Base-by-base conservation (phyloP, 2,797 vertebrate genomes). In the Syndactyla subalaris region DNA sequence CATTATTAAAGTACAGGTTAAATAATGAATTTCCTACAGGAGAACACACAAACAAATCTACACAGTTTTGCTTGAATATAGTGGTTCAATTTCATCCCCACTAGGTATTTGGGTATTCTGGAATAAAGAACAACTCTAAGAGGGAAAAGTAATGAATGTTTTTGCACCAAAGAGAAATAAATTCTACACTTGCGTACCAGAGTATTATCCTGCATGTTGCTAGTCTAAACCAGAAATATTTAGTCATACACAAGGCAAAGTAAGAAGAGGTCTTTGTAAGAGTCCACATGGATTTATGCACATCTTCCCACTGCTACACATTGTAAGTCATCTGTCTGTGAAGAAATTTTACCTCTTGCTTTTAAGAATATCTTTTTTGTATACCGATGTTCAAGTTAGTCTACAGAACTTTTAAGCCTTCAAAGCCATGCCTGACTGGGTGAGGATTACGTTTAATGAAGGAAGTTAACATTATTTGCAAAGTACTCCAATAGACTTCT, bases 41-140 rank as follows among this genome's bases (percentile, higher is more conserved):
- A 88, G 43, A 89, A 71, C 10, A 65, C 6, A 70, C 34, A 93
- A 91, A 89, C 10, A 92, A 95, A 88, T 92, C 39, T 19, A 88
- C 11, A 12, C 11, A 57, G n/a, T 80, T 71, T 65, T 9, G 0
- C 77, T 85, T 78, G 83, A 86, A 92, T 52, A 81, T 79, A 89
- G 45, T 34, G 23, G 41, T 92, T 52, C n/a, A 18, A 27, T 66
- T 84, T 71, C 54, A 89, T 4, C 8, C 17, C 24, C 9, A 18
- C 1, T 38, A 18, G 24, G 30, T 91, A 79, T 92, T 93, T 22
- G 87, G 13, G 39, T 79, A 83, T 90, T 92, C 55, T 62, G 11
- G 21, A 66, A 11, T 30, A 46, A 68, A n/a, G 30, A 88, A 81
- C 14, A 83, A 45, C 4, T 85, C 15, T 6, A 94, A 63, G 9